Percentiles rank a stretch among this genome's conserved stretches.
Conservation (phyloP, 1,140 invertebrate species). For the Hypsibius dujardini region DNA sequence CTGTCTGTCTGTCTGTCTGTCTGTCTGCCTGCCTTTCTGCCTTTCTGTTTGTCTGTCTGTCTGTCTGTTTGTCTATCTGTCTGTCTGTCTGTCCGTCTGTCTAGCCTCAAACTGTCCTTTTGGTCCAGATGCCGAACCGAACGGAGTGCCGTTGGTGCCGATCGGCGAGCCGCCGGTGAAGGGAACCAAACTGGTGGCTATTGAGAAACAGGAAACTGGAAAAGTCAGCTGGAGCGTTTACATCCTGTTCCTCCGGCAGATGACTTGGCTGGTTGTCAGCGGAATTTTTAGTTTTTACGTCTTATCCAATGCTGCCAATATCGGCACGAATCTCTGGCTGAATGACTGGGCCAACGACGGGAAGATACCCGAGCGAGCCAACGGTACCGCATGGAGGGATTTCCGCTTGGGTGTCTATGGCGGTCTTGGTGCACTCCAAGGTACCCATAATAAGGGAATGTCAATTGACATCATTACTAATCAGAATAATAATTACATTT, state of each 20-base stretch:
- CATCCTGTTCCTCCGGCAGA: background rate
- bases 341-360: conserved; percentile 56
- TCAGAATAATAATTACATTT: too few relatives aligned
- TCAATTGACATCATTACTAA: background rate
- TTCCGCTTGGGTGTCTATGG: conserved; percentile 73
- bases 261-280: conserved; percentile 2
- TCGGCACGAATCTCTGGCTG: conserved; percentile 81
- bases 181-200: background rate
- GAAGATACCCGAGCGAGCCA: background rate
- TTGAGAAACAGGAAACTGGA: background rate
- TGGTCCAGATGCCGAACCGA: too few relatives aligned
- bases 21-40: too few relatives aligned
- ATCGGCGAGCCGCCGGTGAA: background rate
- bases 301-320: background rate
- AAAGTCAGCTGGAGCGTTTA: background rate
- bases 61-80: too few relatives aligned
- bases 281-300: background rate
- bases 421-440: conserved; percentile 64
- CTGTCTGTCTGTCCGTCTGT: too few relatives aligned
- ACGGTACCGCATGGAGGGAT: conserved; percentile 44
- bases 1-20: too few relatives aligned
- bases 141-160: background rate
- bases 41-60: too few relatives aligned
- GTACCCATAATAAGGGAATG: conserved; percentile 34
- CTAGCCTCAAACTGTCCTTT: too few relatives aligned